Percentiles rank a stretch among this genome's conserved stretches.
Conservation (phyloP, 2,113 vertebrate genomes). For the Pseudolaguvia tuberculata region DNA sequence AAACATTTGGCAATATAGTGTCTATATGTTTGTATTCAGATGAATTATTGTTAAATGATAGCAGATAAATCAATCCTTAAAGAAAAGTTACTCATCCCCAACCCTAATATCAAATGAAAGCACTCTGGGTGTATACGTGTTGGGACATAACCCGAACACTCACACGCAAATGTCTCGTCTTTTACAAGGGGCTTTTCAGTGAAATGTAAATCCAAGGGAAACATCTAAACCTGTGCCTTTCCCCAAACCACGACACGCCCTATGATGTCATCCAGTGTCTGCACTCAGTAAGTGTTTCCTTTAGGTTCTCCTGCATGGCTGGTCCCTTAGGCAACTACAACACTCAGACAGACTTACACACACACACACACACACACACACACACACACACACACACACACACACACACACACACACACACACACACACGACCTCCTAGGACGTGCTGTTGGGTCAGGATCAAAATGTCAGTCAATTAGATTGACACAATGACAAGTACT, state of each 20-base stretch:
- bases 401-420: too few species aligned
- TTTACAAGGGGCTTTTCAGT: constrained; percentile 43
- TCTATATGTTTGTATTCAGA: too few species aligned
- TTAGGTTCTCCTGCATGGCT: constrained; percentile 39
- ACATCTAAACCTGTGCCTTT: constrained; percentile 27
- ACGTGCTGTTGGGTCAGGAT: constrained; percentile 44
- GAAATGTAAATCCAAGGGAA: constrained; percentile 31
- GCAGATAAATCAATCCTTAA: too few species aligned
- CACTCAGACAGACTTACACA: not conserved
- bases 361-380: not conserved
- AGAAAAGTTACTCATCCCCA: not conserved
- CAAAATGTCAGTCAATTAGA: constrained; percentile 11
- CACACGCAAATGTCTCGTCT: not conserved
- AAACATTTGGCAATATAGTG: too few species aligned
- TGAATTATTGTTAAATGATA: too few species aligned
- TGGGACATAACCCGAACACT: not conserved
- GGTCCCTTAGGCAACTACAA: constrained; percentile 1
- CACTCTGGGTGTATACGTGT: constrained; percentile 4
- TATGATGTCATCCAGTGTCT: constrained; percentile 60
- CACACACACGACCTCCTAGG: constrained; percentile 33
- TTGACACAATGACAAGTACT: constrained; percentile 27
- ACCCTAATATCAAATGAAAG: not conserved
- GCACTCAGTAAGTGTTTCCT: constrained; percentile 62
- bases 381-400: not conserved
- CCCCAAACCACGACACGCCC: constrained; percentile 42